Percentiles rank a stretch among this genome's conserved stretches.
Evolutionary conservation across 2,888 invertebrate genomes (phyloP).

Genomic region (Harpagoxenus sublaevis): DNA sequence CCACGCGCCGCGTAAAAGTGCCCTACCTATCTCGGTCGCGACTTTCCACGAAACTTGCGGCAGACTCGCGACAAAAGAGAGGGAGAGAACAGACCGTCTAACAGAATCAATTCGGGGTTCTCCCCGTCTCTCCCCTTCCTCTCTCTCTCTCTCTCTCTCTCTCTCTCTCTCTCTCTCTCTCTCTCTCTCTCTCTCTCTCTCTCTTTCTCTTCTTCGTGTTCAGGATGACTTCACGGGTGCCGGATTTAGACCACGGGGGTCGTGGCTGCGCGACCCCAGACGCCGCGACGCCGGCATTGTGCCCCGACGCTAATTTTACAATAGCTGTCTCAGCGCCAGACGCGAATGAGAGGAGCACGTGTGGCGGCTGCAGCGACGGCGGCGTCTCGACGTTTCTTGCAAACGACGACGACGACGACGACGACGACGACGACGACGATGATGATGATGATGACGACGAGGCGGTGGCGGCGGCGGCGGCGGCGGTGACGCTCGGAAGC

Average conservation of each 20-base stretch:
- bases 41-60: slow-evolving; percentile 74
- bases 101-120: slow-evolving; percentile 73
- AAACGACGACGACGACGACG: slow-evolving; percentile 49
- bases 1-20: slow-evolving; percentile 72
- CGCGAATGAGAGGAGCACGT: slow-evolving; percentile 70
- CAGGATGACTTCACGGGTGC: slow-evolving; percentile 68
- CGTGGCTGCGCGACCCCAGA: slow-evolving; percentile 84
- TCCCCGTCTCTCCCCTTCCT: background rate
- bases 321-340: slow-evolving; percentile 78
- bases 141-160: background rate
- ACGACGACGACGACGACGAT: background rate
- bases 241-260: slow-evolving; percentile 84
- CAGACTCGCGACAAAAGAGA: slow-evolving; percentile 65
- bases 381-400: slow-evolving; percentile 63
- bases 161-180: background rate
- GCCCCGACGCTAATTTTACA: slow-evolving; percentile 86
- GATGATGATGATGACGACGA: background rate
- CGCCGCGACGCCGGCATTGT: slow-evolving; percentile 85
- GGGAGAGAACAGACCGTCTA: slow-evolving; percentile 63
- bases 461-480: background rate
- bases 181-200: slow-evolving; percentile 10
- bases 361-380: slow-evolving; percentile 50
- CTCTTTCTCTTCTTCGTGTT: slow-evolving; percentile 56
- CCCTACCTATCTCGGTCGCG: slow-evolving; percentile 68
- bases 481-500: slow-evolving; percentile 36